Evolutionary conservation across 2,888 invertebrate species (phyloP), one percentile per base, ranked within the genome.

Genomic region (Tortricodes alternella): DNA sequence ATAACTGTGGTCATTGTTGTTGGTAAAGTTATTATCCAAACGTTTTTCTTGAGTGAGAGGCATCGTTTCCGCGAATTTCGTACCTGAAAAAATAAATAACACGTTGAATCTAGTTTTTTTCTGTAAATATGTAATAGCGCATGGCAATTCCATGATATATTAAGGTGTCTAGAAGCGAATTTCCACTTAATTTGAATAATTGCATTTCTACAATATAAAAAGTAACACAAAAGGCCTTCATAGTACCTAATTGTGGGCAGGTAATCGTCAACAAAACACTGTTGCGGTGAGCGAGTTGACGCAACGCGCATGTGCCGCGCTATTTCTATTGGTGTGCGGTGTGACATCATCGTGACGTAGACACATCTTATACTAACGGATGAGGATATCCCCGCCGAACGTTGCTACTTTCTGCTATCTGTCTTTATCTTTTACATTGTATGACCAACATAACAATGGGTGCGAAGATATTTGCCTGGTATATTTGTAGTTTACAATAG

Each of bases 1-100:
- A 91, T 97, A 97, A 83, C 94, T 95, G 76, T 92, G 93, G 76
- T 94, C 94, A 86, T 92, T 92, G 84, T 90, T 90, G 70, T 90
- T 91, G 62, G 88, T 78, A 73, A 91, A 85, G 66, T 83, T 88
- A 64, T 78, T 80, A 68, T 90, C 88, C 70, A 90, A 80, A 73
- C 85, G 89, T 80, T 89, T 91, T 73, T 91, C 90, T 73, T 89
- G 89, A 61, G 90, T 89, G 57, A 89, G 83, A 77, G 89, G 88
- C 86, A 90, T 90, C 74, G 75, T 88, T 70, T 76, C 82, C 82
- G 84, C 85, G 78, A 80, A 68, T 71, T 76, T 74, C 73, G 68
- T 83, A 85, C 83, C 91, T 91, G 88, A 63, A 89, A 89, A 55
- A 55, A 59, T 53, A 59, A 43, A 11, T 39, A 27, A 32, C 8